Conservation (phyloP, 2,888 invertebrate genomes). For the Protodeltote pygarga region DNA sequence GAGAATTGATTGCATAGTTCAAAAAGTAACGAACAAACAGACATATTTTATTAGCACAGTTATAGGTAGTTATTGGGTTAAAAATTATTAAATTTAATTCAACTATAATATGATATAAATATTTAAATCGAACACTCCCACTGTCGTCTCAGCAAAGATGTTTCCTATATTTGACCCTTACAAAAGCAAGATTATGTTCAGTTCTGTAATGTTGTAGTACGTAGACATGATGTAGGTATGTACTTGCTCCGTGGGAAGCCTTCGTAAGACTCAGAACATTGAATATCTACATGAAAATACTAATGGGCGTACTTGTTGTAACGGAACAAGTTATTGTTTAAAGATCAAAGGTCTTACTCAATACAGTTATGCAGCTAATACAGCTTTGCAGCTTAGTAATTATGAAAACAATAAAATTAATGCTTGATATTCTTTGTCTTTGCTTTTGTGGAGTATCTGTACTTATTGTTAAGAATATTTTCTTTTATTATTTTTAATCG, state of each 20-base stretch:
- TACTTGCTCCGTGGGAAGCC: slow-evolving; percentile 27
- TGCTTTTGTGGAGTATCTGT: not conserved
- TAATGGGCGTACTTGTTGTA: slow-evolving; percentile 34
- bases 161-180: not conserved
- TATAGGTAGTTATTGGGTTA: no score
- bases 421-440: slow-evolving; percentile 5
- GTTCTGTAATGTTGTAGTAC: not conserved
- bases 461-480: not conserved
- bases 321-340: slow-evolving; percentile 36
- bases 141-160: not conserved
- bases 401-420: slow-evolving; percentile 29
- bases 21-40: no score
- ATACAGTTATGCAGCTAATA: slow-evolving; percentile 9
- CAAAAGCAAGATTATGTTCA: slow-evolving; percentile 2
- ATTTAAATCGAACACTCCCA: no score
- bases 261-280: slow-evolving; percentile 15
- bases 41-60: no score
- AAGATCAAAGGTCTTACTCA: slow-evolving; percentile 34
- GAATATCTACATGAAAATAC: slow-evolving; percentile 27
- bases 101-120: no score
- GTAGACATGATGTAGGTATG: not conserved
- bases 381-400: slow-evolving; percentile 8
- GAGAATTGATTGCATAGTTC: no score
- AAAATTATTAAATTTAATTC: no score
- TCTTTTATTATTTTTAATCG: no score